A percentile compares a stretch with the other conserved stretches of the same genome.
phyloP scores from a whole-genome alignment of 2,113 vertebrate species.

The human region DNA sequence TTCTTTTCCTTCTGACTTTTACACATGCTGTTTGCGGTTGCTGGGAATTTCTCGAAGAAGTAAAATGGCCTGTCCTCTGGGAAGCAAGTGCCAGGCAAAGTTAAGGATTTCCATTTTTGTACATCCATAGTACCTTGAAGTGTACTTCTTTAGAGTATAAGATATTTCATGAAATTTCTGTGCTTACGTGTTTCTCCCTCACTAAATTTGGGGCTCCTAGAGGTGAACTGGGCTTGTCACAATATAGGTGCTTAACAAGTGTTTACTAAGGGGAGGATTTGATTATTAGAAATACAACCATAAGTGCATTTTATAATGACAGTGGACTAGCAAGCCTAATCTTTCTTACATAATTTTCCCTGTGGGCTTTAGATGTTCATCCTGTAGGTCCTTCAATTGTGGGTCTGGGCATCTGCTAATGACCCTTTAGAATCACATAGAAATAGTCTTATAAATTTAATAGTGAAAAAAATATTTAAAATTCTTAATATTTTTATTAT shows the following conservation, averaged over 20 bases:
- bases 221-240: neutral
- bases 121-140: neutral
- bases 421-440: neutral
- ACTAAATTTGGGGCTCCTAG: neutral
- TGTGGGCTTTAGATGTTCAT: neutral
- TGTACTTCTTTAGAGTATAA: neutral
- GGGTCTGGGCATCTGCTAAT: neutral
- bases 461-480: neutral
- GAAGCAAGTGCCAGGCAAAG: neutral
- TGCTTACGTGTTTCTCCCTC: neutral
- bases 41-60: slow-evolving; percentile 39
- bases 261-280: neutral
- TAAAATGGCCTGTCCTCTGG: neutral
- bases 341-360: neutral
- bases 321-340: neutral
- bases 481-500: slow-evolving; percentile 29
- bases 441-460: slow-evolving; percentile 32
- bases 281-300: neutral
- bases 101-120: neutral
- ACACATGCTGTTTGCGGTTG: neutral
- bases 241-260: neutral
- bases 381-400: neutral
- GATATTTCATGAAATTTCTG: neutral
- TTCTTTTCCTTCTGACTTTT: neutral
- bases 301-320: neutral